Percentiles rank a stretch among this genome's conserved stretches.
Conservation (phyloP, 2,113 vertebrate species). For the Amphiprion percula region DNA sequence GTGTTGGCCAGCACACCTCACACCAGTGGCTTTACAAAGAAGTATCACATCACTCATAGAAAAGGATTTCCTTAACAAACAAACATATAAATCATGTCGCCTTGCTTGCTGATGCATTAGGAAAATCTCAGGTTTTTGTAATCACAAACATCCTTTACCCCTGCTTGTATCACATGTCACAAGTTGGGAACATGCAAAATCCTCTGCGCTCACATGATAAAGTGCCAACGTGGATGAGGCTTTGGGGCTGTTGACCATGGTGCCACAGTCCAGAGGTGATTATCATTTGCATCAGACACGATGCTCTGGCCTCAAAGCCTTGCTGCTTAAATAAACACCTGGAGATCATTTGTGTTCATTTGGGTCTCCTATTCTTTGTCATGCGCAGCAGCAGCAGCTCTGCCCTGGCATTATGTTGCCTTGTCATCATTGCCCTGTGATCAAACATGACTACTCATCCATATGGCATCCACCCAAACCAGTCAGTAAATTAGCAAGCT, state of each 20-base stretch:
- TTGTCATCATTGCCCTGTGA: conserved; percentile 20
- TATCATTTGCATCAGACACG: conserved; percentile 79
- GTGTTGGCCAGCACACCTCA: conserved; percentile 11
- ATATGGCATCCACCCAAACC: conserved; percentile 32
- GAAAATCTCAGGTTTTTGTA: conserved; percentile 67
- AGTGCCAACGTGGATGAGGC: conserved; percentile 55
- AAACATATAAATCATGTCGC: conserved; percentile 56
- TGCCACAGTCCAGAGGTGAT: conserved; percentile 68
- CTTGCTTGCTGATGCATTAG: conserved; percentile 68
- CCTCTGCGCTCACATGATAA: conserved; percentile 40
- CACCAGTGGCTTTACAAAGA: neutral
- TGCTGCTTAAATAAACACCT: conserved; percentile 74
- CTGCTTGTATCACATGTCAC: conserved; percentile 57
- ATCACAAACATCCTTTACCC: conserved; percentile 58
- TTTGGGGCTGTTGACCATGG: conserved; percentile 53
- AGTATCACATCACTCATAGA: conserved; percentile 24
- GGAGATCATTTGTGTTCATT: conserved; percentile 80
- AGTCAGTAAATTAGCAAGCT: conserved; percentile 21
- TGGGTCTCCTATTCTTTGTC: conserved; percentile 70
- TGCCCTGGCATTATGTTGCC: conserved; percentile 1
- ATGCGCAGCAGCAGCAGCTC: conserved; percentile 16
- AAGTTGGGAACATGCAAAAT: conserved; percentile 75
- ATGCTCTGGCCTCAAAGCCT: conserved; percentile 57
- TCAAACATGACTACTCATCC: conserved; percentile 26
- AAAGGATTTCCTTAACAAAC: conserved; percentile 69